Evolutionary conservation across 2,113 vertebrate species (phyloP).

Genomic region (Platichthys flesus): DNA sequence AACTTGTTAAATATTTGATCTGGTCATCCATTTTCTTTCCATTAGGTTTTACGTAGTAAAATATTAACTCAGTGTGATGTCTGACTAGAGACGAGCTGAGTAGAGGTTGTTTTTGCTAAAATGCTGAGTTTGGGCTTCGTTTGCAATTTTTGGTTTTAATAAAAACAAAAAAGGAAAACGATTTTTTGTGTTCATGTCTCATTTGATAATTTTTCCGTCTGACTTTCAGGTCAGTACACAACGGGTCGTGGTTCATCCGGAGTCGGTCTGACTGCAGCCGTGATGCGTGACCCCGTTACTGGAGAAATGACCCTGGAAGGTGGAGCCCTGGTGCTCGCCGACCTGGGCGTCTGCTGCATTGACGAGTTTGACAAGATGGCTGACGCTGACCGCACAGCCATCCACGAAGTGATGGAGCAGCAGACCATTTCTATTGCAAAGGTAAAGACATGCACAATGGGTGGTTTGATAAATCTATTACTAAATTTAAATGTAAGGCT

Average conservation of each 20-base stretch:
- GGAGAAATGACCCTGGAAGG: slow-evolving; percentile 93
- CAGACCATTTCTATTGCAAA: slow-evolving; percentile 96
- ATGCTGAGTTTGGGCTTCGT: not conserved
- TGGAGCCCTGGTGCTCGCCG: slow-evolving; percentile 90
- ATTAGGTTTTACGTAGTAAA: not conserved
- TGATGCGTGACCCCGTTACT: slow-evolving; percentile 88
- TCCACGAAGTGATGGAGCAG: slow-evolving; percentile 97
- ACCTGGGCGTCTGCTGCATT: slow-evolving; percentile 92
- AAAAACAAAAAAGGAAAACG: too few species aligned
- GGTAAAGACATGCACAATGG: slow-evolving; percentile 45
- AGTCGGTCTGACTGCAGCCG: slow-evolving; percentile 91
- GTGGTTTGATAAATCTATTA: not conserved
- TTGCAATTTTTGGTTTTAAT: too few species aligned
- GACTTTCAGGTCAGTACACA: slow-evolving; percentile 89
- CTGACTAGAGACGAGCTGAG: not conserved
- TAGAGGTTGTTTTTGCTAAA: not conserved
- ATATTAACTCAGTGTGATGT: slow-evolving; percentile 14
- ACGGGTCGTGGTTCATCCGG: slow-evolving; percentile 93
- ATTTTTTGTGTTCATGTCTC: not conserved
- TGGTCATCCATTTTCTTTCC: slow-evolving; percentile 11
- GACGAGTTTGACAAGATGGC: slow-evolving; percentile 98
- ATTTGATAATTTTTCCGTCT: not conserved
- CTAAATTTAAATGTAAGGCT: accelerated
- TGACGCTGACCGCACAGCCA: slow-evolving; percentile 89
- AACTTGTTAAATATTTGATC: slow-evolving; percentile 50